Base-by-base conservation (phyloP, 2,113 vertebrate species). In the Panthera leo region DNA sequence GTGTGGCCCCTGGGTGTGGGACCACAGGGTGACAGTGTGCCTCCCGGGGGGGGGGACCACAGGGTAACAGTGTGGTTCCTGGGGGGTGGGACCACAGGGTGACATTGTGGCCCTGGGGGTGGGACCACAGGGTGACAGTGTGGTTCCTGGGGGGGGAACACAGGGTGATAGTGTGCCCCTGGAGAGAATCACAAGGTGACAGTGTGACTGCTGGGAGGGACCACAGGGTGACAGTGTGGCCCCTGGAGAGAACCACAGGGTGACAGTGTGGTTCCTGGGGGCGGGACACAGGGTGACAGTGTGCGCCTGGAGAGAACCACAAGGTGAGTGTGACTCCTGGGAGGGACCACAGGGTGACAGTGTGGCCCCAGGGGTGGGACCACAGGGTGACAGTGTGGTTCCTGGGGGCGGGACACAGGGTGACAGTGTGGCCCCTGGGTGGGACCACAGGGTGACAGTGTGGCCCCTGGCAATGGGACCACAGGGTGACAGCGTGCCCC, bases 71-170 rank as follows among this genome's bases (percentile, higher is more conserved):
- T 8, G 1, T 16, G 36, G 36, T 15, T 27, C 36, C 82, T 63
- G 82, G 78, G 19, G 29, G 45, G 39, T 36, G 27, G 79, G 19
- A 12, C 68, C 16, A 34, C 65, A 7, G 27, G n/a, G 39, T 42
- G 9, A 9, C 8, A 5, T 36, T 0, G 7, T 2, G 39, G 23
- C 36, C 23, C 13, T 2, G 34, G 39, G 19, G 70, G 18, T 1
- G n/a, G 1, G 21, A 25, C 58, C 21, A 23, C 39, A 18, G 36
- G 36, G 71, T 75, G 11, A 42, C 4, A 61, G 70, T 19, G 1
- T 5, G 18, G 39, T 11, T 53, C 29, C 70, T 71, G 51, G 42
- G 15, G 53, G 36, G 36, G 36, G 36, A 23, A 58, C 18, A 8
- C 39, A 27, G 80, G 71, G 75, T 78, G 75, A 76, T 23, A 48